phyloP scores from a whole-genome alignment of 2,113 vertebrate genomes.

The Amia ocellicauda region DNA sequence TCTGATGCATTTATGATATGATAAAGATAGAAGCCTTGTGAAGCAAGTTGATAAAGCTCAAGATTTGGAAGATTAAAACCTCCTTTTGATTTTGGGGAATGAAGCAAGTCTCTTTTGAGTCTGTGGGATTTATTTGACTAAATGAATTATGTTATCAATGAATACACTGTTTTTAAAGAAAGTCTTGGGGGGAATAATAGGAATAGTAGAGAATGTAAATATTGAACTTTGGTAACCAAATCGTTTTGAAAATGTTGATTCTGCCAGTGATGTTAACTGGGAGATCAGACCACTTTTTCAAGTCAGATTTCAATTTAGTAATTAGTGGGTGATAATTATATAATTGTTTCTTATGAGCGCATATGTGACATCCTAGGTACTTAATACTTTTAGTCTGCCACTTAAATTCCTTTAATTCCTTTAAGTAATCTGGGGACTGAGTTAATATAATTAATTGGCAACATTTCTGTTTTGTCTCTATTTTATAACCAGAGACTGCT shows the following conservation, averaged over 20 bases:
- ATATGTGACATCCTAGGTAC: not conserved
- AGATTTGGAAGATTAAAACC: not conserved
- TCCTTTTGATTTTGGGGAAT: not conserved
- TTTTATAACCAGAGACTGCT: not conserved
- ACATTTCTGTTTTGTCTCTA: slow-evolving; percentile 4
- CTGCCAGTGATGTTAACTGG: not conserved
- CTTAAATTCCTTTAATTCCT: not conserved
- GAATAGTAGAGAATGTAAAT: not conserved
- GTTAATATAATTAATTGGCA: not conserved
- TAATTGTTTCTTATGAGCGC: not conserved
- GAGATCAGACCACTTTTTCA: not conserved
- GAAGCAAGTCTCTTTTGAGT: not conserved
- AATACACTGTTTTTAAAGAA: not conserved
- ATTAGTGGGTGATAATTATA: not conserved
- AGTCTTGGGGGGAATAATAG: not conserved
- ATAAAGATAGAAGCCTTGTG: not conserved
- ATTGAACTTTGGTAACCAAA: not conserved
- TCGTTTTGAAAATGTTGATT: not conserved
- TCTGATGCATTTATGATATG: not conserved
- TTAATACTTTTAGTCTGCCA: too few relatives aligned
- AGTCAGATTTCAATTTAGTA: not conserved
- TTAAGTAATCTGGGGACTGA: not conserved
- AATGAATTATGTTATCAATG: not conserved
- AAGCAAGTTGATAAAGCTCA: not conserved
- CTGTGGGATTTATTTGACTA: not conserved